These are phyloP conservation scores for cat (Felis catus) DNA, from an alignment of 2,113 vertebrate species.

Conservation along the genomic window F.catus_Fca126_mat1.0 CM031413.1:28793501-28794000, in stretches of 20 bases:
- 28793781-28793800: slow-evolving; percentile 56
- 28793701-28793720: slow-evolving; percentile 25
- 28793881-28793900: slow-evolving; percentile 71
- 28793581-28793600: slow-evolving; percentile 66
- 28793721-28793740: not conserved
- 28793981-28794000: slow-evolving; percentile 62
- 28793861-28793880: slow-evolving; percentile 65
- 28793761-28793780: slow-evolving; percentile 48
- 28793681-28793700: slow-evolving; percentile 56
- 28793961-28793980: slow-evolving; percentile 64
- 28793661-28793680: slow-evolving; percentile 25
- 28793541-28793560: slow-evolving; percentile 65
- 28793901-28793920: slow-evolving; percentile 73
- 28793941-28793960: slow-evolving; percentile 71
- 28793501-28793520: slow-evolving; percentile 16
- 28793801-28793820: slow-evolving; percentile 59
- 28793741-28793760: slow-evolving; percentile 51
- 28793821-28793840: slow-evolving; percentile 66
- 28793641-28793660: slow-evolving; percentile 2
- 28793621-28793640: slow-evolving; percentile 32
- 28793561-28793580: slow-evolving; percentile 65
- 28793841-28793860: slow-evolving; percentile 73
- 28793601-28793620: slow-evolving; percentile 40
- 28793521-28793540: slow-evolving; percentile 59
- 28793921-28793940: slow-evolving; percentile 72